These are phyloP conservation scores for Macaca nemestrina DNA, from an alignment of 2,113 vertebrate species.

Conservation along the genomic window DNA sequence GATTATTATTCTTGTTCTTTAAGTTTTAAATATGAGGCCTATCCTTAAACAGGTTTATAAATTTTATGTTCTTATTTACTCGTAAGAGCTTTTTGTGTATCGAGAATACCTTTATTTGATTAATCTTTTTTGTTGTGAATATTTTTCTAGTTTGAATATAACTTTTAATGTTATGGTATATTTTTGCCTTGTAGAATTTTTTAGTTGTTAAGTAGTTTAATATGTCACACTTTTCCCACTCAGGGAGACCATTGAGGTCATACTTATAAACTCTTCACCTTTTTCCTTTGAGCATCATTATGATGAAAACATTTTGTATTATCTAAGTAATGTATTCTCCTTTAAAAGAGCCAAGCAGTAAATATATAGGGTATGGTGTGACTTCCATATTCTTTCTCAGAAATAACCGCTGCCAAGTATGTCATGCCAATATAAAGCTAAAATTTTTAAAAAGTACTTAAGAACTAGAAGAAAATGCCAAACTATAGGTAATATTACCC, in stretches of 20 bases:
- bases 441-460: neutral
- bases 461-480: neutral
- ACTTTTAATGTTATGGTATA: neutral
- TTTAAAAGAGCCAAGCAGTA: neutral
- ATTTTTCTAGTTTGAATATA: conserved; percentile 4
- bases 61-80: conserved; percentile 9
- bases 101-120: neutral
- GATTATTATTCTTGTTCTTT: neutral
- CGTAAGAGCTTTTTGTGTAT: neutral
- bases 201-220: neutral
- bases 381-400: neutral
- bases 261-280: neutral
- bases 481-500: neutral
- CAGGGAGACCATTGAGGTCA: neutral
- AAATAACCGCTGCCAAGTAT: neutral
- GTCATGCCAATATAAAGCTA: neutral
- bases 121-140: neutral
- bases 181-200: neutral
- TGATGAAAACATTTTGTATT: neutral
- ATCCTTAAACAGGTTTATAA: neutral
- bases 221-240: neutral
- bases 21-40: neutral
- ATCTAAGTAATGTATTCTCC: neutral
- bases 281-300: neutral
- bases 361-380: neutral